Percentiles rank a stretch among this genome's conserved stretches.
Conservation (phyloP, 2,888 invertebrate species). For the Caenorhabditis zanzibari region DNA sequence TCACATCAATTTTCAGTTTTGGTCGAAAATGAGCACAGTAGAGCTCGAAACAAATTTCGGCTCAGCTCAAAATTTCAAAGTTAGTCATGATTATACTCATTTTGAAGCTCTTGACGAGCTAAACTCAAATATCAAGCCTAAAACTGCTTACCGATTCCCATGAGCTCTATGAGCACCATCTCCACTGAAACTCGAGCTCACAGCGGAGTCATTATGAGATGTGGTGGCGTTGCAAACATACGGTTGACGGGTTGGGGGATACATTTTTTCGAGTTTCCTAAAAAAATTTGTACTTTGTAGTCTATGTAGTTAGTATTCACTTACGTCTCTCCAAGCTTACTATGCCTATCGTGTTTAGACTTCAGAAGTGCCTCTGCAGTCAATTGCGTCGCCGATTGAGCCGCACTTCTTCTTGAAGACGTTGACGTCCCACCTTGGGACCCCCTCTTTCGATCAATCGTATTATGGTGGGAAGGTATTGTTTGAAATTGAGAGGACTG, state of each 20-base stretch:
- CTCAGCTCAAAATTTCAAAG: too few relatives aligned
- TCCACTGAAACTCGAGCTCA: conserved; percentile 79
- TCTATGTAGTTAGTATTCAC: not conserved
- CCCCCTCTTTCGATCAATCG: conserved; percentile 40
- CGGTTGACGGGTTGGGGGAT: conserved; percentile 68
- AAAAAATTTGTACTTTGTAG: not conserved
- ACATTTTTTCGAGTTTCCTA: conserved; percentile 78
- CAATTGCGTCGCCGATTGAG: conserved; percentile 60
- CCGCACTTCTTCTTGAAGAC: conserved; percentile 38
- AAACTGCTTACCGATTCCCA: conserved; percentile 25
- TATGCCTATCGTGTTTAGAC: conserved; percentile 74
- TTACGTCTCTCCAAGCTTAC: conserved; percentile 62
- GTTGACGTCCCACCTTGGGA: conserved; percentile 23
- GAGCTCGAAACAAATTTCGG: too few relatives aligned
- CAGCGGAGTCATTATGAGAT: conserved; percentile 80
- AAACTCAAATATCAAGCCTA: not conserved
- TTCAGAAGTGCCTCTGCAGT: conserved; percentile 74
- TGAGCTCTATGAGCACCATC: conserved; percentile 61
- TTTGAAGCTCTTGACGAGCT: not conserved
- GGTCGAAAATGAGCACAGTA: too few relatives aligned
- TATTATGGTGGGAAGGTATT: conserved; percentile 34
- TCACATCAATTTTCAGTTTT: too few relatives aligned
- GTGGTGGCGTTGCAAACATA: conserved; percentile 81
- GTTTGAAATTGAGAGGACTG: conserved; percentile 3
- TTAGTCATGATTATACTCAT: too few relatives aligned